Evolutionary conservation across 2,888 invertebrate species (phyloP).

Genomic region (Hemaris fuciformis): DNA sequence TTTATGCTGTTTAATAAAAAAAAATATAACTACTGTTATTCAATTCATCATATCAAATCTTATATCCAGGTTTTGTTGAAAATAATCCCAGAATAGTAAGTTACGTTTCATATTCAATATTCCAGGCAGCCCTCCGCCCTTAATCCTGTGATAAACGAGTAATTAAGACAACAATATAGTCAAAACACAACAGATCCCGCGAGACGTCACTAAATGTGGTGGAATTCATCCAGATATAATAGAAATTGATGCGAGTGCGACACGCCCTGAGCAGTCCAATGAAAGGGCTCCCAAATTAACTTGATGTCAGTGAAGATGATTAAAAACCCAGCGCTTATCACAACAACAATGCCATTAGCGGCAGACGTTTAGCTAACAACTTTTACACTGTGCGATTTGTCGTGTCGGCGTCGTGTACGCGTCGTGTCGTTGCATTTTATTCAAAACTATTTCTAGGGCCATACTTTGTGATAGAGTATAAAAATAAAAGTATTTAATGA

Average conservation of each 20-base stretch:
- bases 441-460: background rate
- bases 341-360: slow-evolving; percentile 51
- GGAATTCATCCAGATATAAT: slow-evolving; percentile 23
- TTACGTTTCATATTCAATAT: background rate
- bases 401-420: slow-evolving; percentile 16
- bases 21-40: too few species aligned
- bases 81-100: background rate
- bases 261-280: slow-evolving; percentile 41
- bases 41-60: too few species aligned
- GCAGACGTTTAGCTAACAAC: slow-evolving; percentile 28
- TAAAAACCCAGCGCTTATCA: slow-evolving; percentile 52
- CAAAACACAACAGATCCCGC: slow-evolving; percentile 15
- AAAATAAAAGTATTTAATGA: background rate
- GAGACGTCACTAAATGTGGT: slow-evolving; percentile 17
- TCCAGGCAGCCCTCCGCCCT: background rate
- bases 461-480: background rate
- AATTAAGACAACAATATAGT: slow-evolving; percentile 14
- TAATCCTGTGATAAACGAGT: background rate
- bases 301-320: slow-evolving; percentile 53
- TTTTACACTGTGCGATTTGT: slow-evolving; percentile 30
- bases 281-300: slow-evolving; percentile 49
- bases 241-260: slow-evolving; percentile 39
- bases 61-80: background rate
- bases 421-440: slow-evolving; percentile 2
- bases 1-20: too few species aligned